Conservation (phyloP, 2,113 vertebrate species). For the Trichechus manatus region DNA sequence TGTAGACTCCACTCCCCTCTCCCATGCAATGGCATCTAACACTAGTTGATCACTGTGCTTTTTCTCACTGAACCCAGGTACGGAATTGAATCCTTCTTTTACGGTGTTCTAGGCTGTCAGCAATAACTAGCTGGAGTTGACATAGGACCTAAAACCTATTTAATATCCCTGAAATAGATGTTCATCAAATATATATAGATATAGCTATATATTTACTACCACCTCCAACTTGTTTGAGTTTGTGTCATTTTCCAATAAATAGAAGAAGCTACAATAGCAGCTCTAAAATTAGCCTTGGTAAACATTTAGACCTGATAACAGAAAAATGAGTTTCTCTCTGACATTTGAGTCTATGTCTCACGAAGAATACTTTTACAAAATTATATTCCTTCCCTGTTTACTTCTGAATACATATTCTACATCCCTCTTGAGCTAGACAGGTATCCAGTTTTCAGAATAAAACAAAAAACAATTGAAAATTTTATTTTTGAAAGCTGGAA, state of each 20-base stretch:
- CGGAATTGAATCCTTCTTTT: background rate
- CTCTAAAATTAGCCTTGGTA: background rate
- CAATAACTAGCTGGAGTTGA: background rate
- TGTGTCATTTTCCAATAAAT: background rate
- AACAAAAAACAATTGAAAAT: conserved; percentile 36
- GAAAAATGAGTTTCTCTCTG: background rate
- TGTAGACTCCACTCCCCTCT: background rate
- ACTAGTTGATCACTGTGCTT: background rate
- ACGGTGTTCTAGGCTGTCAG: background rate
- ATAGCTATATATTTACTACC: background rate
- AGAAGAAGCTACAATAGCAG: background rate
- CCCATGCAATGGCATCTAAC: background rate
- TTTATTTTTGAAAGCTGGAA: conserved; percentile 40
- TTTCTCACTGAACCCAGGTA: background rate
- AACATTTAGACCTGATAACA: background rate
- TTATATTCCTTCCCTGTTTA: background rate
- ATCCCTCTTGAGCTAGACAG: background rate
- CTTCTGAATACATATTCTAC: background rate
- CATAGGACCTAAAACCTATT: background rate
- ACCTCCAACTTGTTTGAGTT: background rate
- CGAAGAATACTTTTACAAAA: background rate
- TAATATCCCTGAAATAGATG: background rate
- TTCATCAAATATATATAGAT: background rate
- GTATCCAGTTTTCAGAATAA: conserved; percentile 27
- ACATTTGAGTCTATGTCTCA: background rate